Conservation (phyloP, 1,140 invertebrate species). For the Drosophila ambigua region DNA sequence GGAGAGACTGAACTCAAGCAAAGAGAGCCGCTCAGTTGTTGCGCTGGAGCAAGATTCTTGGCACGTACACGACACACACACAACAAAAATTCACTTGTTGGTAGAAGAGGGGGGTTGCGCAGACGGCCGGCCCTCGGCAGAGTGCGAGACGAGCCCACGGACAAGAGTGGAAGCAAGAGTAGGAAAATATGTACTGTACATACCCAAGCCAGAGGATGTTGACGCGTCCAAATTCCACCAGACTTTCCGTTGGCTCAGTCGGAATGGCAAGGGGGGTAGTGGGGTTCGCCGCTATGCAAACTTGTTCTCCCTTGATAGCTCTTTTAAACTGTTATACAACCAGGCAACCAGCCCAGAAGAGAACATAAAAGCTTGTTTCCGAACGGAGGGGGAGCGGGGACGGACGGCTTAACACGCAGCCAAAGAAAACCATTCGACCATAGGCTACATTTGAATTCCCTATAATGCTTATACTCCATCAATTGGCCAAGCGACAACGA, state of each 20-base stretch:
- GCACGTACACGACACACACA: too few relatives aligned
- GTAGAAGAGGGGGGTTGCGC: too few relatives aligned
- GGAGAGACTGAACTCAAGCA: slow-evolving; percentile 9
- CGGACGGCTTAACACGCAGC: slow-evolving; percentile 17
- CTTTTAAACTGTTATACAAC: slow-evolving; percentile 46
- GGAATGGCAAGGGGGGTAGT: background rate
- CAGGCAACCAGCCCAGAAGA: background rate
- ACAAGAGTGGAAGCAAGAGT: too few relatives aligned
- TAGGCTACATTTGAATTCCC: background rate
- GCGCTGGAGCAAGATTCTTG: too few relatives aligned
- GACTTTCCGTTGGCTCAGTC: background rate
- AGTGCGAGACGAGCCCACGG: too few relatives aligned
- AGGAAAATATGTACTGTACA: too few relatives aligned
- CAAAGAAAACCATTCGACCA: background rate
- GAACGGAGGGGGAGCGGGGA: background rate
- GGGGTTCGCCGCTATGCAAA: slow-evolving; percentile 20
- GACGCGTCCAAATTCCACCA: slow-evolving; percentile 37
- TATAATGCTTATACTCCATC: background rate
- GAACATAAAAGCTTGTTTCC: background rate
- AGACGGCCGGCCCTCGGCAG: too few relatives aligned
- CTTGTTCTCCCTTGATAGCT: slow-evolving; percentile 27
- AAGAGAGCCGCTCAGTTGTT: background rate
- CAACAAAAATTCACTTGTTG: too few relatives aligned
- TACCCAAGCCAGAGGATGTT: slow-evolving; percentile 17
- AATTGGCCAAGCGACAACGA: too few relatives aligned